Evolutionary conservation across 2,888 invertebrate species (phyloP), one percentile per base, ranked within the genome.

Genomic region (Xiphydria camelus): DNA sequence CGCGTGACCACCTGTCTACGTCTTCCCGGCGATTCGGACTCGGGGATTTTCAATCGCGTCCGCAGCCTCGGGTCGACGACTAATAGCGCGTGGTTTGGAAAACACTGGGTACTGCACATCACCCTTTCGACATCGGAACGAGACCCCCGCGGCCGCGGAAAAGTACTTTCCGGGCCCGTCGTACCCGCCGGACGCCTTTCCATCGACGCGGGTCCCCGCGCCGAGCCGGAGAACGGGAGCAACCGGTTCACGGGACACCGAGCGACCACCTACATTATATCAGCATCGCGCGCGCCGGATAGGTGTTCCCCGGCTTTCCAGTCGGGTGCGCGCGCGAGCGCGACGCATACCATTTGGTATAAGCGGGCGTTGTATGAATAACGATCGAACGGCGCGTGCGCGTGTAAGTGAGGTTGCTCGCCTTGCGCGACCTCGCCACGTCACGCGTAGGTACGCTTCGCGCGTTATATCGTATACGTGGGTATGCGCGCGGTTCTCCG

Each of bases 401-500:
- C 15, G 51, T 46, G 51, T 51, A 49, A 42, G 58, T 55, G 53
- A 60, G 61, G 65, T 58, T 64, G 65, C 62, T 65, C 60, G 62
- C 65, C 66, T 66, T 66, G 64, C 54, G 35, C 61, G 66, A 65
- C 64, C 66, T 66, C 64, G 62, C 49, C 58, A 58, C 53, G 59
- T 61, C 57, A 58, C 53, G 54, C 49, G 10, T 29, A 29, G 12
- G 15, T n/a, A n/a, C n/a, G n/a, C n/a, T n/a, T n/a, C n/a, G n/a
- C n/a, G n/a, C n/a, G n/a, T n/a, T n/a, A n/a, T n/a, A n/a, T n/a
- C n/a, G n/a, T n/a, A n/a, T n/a, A n/a, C n/a, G n/a, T n/a, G n/a
- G n/a, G n/a, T n/a, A n/a, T n/a, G n/a, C n/a, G n/a, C n/a, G n/a
- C n/a, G n/a, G n/a, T n/a, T n/a, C n/a, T n/a, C n/a, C n/a, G n/a